Conservation (phyloP, 2,113 vertebrate species). For the Spilogale gracilis region DNA sequence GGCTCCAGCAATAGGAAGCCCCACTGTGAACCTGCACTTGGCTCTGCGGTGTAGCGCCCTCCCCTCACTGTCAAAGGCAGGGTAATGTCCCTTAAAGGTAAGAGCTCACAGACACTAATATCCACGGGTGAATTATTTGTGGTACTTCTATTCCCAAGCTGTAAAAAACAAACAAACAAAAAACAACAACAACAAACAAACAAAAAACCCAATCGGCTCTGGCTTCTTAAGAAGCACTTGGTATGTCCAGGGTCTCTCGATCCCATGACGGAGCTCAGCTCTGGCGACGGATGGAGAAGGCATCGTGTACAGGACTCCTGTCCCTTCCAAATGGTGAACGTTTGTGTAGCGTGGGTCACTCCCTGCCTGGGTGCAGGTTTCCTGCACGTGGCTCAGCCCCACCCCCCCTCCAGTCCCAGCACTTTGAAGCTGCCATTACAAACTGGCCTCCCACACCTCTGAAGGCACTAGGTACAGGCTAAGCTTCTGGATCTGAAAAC, state of each 20-base stretch:
- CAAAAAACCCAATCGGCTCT: no score
- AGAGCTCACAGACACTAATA: neutral
- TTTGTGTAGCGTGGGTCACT: no score
- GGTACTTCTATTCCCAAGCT: neutral
- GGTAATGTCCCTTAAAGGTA: neutral
- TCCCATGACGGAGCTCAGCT: neutral
- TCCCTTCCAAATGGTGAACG: neutral
- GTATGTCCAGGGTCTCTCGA: neutral
- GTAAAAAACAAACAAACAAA: no score
- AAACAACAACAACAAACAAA: no score
- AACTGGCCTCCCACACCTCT: neutral
- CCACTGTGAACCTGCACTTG: neutral
- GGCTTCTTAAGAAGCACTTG: neutral
- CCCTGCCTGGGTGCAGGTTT: neutral
- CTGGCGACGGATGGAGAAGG: neutral
- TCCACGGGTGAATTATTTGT: no score
- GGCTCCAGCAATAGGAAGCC: neutral
- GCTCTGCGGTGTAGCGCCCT: neutral
- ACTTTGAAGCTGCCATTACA: neutral
- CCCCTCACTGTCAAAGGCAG: neutral
- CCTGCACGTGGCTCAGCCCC: neutral
- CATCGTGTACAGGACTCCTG: rapidly evolving
- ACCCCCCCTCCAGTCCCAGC: neutral
- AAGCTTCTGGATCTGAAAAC: neutral
- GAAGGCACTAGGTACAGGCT: neutral